Percentiles rank a stretch among this genome's conserved stretches.
Evolutionary conservation across 2,797 vertebrate species (phyloP).

Genomic region (Gadopsis marmoratus): DNA sequence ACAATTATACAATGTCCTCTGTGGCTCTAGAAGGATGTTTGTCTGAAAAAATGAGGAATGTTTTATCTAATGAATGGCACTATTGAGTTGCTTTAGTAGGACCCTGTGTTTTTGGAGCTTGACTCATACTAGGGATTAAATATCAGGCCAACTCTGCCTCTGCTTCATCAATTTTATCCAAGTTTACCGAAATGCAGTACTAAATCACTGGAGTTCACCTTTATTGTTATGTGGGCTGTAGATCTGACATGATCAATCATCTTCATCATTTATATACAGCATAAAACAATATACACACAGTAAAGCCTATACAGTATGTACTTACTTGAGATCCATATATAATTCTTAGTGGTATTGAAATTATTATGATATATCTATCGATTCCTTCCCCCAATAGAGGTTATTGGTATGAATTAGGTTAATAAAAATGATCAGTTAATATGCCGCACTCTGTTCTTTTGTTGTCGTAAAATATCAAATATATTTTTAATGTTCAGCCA

Average conservation of each 20-base stretch:
- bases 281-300: not conserved
- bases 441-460: not conserved
- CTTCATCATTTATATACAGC: not conserved
- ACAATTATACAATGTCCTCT: not conserved
- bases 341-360: not conserved
- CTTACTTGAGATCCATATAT: not conserved
- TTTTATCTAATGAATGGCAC: not conserved
- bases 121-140: constrained; percentile 2
- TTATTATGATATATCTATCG: not conserved
- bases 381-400: not conserved
- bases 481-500: not conserved
- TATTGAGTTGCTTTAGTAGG: not conserved
- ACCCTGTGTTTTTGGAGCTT: not conserved
- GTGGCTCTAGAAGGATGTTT: not conserved
- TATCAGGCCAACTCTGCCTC: not conserved
- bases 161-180: not conserved
- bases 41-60: not conserved
- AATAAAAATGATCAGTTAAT: not conserved
- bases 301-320: not conserved
- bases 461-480: not conserved
- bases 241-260: not conserved
- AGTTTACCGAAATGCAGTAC: not conserved
- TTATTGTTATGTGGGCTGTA: not conserved
- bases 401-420: not conserved
- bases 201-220: not conserved